These are phyloP conservation scores for Pampusana beccarii DNA, from an alignment of 2,113 vertebrate species.

Conservation along the genomic window DNA sequence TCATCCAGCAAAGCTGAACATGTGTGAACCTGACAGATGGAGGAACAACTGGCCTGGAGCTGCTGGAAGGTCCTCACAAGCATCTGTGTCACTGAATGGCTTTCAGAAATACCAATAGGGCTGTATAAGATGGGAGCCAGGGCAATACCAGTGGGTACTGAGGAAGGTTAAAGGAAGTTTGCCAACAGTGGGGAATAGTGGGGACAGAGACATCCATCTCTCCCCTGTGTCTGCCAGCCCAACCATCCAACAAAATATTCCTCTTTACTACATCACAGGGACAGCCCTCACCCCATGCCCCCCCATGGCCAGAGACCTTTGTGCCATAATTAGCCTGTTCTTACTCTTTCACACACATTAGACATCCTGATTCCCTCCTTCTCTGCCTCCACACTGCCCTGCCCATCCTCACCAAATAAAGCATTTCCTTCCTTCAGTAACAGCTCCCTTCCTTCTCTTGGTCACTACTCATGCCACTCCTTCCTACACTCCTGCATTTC, in stretches of 20 bases:
- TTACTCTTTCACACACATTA: background rate
- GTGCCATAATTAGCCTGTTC: background rate
- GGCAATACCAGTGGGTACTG: background rate
- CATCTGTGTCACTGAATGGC: background rate
- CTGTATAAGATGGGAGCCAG: background rate
- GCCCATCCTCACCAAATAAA: background rate
- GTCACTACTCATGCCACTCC: background rate
- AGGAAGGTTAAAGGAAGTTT: background rate
- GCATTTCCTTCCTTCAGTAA: background rate
- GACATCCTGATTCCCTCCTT: background rate
- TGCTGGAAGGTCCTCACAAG: background rate
- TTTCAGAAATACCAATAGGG: background rate
- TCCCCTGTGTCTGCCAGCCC: background rate
- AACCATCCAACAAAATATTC: background rate
- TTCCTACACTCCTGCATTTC: background rate
- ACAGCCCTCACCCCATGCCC: background rate
- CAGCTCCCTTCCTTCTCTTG: background rate
- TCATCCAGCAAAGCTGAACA: background rate
- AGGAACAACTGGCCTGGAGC: background rate
- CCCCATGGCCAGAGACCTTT: background rate
- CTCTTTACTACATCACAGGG: background rate
- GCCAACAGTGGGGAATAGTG: background rate
- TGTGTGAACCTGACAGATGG: background rate
- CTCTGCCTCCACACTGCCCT: background rate
- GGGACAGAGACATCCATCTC: background rate